Conservation (phyloP, 1,140 invertebrate genomes). For the Kradibia gibbosae region DNA sequence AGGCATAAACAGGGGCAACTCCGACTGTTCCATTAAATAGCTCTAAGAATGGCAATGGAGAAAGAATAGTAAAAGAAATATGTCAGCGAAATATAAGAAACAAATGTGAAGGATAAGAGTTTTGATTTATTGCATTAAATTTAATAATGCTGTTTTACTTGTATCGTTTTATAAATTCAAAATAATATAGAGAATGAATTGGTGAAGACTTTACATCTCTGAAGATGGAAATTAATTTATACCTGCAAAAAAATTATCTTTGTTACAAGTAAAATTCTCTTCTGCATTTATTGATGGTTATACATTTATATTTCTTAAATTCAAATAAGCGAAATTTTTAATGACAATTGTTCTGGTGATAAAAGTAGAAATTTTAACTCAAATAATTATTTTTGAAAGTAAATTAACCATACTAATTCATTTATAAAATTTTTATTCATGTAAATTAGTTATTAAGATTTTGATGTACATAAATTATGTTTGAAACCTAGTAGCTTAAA, state of each 20-base stretch:
- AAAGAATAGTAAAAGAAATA: slow-evolving; percentile 18
- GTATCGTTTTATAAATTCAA: not conserved
- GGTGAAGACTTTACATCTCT: not conserved
- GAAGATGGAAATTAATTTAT: not conserved
- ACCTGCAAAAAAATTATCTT: not conserved
- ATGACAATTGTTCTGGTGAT: not conserved
- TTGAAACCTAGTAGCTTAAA: too few relatives aligned
- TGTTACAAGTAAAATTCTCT: not conserved
- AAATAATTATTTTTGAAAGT: not conserved
- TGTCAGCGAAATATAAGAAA: not conserved
- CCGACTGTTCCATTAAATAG: slow-evolving; percentile 22
- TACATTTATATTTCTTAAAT: not conserved
- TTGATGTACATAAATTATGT: too few relatives aligned
- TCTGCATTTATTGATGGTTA: not conserved
- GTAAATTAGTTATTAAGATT: too few relatives aligned
- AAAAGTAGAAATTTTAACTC: not conserved
- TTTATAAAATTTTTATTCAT: not conserved
- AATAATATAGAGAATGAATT: not conserved
- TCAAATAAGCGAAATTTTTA: not conserved
- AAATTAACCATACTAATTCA: not conserved
- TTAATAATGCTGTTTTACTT: not conserved
- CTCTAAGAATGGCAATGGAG: not conserved
- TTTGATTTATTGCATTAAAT: slow-evolving; percentile 45
- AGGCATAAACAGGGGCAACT: slow-evolving; percentile 24
- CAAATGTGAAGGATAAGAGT: not conserved